Percentiles rank a stretch among this genome's conserved stretches.
These are phyloP conservation scores for Ceyx melanurus DNA, from an alignment of 2,113 vertebrate genomes.

Conservation along the genomic window DNA sequence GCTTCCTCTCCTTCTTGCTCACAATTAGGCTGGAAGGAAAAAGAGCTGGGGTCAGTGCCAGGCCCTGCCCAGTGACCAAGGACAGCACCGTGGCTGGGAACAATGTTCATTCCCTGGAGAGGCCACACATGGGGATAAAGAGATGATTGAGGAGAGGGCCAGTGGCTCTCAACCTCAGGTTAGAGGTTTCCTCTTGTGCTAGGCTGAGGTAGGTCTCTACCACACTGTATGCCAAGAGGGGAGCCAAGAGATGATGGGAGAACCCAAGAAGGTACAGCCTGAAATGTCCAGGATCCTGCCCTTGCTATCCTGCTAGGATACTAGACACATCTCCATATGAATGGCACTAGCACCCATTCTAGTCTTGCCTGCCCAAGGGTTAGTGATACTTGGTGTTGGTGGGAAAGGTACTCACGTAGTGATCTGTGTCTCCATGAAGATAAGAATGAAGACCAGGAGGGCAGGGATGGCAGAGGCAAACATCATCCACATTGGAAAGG, in stretches of 20 bases:
- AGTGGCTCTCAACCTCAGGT: neutral
- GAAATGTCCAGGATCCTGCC: neutral
- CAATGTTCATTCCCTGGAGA: neutral
- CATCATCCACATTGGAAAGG: slow-evolving; percentile 98
- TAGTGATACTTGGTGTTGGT: neutral
- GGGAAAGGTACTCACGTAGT: slow-evolving; percentile 85
- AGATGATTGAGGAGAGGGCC: neutral
- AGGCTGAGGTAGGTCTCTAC: neutral
- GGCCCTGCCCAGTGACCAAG: neutral
- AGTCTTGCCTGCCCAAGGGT: neutral
- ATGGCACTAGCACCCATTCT: neutral
- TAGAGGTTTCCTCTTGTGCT: neutral
- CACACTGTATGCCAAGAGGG: neutral
- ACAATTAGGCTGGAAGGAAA: slow-evolving; percentile 86
- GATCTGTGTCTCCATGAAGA: slow-evolving; percentile 99
- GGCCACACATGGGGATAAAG: neutral
- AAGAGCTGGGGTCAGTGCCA: neutral
- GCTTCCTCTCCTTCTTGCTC: slow-evolving; percentile 91
- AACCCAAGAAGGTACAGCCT: neutral
- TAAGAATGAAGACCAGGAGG: slow-evolving; percentile 95
- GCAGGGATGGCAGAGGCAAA: slow-evolving; percentile 92
- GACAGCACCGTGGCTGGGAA: neutral
- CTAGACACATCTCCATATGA: neutral
- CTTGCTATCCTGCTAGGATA: neutral
- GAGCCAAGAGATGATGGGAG: neutral